phyloP scores from a whole-genome alignment of 2,888 invertebrate genomes.

The Sialis fuliginosa region DNA sequence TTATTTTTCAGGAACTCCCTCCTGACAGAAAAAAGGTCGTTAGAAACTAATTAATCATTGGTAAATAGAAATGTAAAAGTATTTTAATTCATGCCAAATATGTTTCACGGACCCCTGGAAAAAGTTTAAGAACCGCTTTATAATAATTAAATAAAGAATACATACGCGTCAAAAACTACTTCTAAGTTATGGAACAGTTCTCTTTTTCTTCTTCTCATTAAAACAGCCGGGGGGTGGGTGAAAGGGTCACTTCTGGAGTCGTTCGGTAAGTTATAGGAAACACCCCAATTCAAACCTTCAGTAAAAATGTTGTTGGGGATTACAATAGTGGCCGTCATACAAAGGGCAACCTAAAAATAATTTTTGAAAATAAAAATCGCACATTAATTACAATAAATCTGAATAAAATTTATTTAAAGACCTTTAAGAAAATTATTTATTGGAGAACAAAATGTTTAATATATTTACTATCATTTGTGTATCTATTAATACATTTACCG shows the following conservation, averaged over 20 bases:
- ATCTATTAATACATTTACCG: too few relatives aligned
- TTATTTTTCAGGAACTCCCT: too few relatives aligned
- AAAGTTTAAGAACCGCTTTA: too few relatives aligned
- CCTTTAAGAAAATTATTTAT: neutral
- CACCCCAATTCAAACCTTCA: slow-evolving; percentile 53
- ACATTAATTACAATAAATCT: too few relatives aligned
- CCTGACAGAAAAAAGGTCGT: too few relatives aligned
- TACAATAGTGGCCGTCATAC: slow-evolving; percentile 36
- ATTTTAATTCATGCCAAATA: too few relatives aligned
- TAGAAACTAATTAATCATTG: too few relatives aligned
- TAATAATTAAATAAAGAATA: too few relatives aligned
- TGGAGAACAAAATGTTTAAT: too few relatives aligned
- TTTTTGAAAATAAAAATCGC: slow-evolving; percentile 3
- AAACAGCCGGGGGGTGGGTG: neutral
- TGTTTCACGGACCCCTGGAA: too few relatives aligned
- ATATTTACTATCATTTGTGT: too few relatives aligned
- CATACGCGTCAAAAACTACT: slow-evolving; percentile 41
- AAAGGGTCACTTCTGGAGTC: slow-evolving; percentile 28
- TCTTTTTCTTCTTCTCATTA: slow-evolving; percentile 34
- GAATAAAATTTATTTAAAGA: neutral
- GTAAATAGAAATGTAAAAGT: too few relatives aligned
- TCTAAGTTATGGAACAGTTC: slow-evolving; percentile 44
- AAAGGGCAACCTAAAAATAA: slow-evolving; percentile 33
- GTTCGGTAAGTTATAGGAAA: slow-evolving; percentile 62
- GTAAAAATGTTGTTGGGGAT: slow-evolving; percentile 38